Evolutionary conservation across 2,888 invertebrate species (phyloP).

Genomic region (Aspidapion aeneum): DNA sequence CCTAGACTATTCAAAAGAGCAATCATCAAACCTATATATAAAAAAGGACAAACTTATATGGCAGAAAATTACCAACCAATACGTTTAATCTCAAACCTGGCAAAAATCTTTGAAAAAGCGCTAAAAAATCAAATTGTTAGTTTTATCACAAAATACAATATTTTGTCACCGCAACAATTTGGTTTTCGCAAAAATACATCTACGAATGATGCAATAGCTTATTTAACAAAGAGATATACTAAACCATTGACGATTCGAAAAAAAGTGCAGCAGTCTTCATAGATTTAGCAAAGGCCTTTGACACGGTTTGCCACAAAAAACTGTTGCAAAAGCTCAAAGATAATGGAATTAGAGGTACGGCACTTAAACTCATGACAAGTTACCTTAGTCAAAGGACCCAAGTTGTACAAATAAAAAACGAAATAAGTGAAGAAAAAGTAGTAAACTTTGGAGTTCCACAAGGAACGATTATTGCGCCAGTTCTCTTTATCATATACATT

Average conservation of each 20-base stretch:
- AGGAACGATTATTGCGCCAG: not conserved
- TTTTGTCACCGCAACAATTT: not conserved
- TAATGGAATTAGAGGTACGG: not conserved
- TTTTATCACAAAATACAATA: not conserved
- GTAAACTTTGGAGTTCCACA: not conserved
- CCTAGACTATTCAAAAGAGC: not conserved
- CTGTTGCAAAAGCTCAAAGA: not conserved
- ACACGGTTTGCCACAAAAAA: too few relatives aligned
- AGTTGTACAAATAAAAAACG: not conserved
- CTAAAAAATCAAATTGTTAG: not conserved
- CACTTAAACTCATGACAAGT: not conserved
- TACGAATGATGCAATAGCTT: not conserved
- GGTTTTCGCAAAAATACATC: not conserved
- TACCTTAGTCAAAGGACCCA: not conserved
- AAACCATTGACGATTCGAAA: not conserved
- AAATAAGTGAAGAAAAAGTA: not conserved
- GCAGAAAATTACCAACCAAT: not conserved
- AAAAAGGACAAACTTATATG: not conserved
- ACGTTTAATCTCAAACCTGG: not conserved
- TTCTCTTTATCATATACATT: not conserved
- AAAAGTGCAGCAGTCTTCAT: too few relatives aligned
- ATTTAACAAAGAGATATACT: not conserved
- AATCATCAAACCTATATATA: not conserved
- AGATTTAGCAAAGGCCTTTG: too few relatives aligned
- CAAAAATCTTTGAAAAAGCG: not conserved